These are phyloP conservation scores for Megamerina dolium DNA, from an alignment of 2,888 invertebrate species.

Conservation along the genomic window DNA sequence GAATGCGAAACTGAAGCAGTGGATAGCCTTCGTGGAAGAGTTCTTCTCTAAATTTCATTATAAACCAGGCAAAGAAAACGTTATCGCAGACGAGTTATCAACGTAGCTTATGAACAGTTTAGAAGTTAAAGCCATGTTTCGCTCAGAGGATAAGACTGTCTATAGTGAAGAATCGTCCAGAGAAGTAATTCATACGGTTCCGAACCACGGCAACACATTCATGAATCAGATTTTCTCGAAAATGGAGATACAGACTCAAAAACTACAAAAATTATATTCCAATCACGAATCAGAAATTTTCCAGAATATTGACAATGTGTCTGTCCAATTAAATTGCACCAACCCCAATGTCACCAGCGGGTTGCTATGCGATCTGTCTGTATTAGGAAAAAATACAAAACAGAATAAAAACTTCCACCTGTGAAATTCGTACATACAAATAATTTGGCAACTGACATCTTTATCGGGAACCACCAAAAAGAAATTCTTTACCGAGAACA, in stretches of 20 bases:
- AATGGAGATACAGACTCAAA: not conserved
- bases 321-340: too few species aligned
- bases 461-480: slow-evolving; percentile 1
- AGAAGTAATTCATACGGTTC: not conserved
- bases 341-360: not conserved
- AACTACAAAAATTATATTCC: not conserved
- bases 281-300: not conserved
- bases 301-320: not conserved
- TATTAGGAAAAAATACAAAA: too few species aligned
- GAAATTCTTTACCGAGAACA: slow-evolving; percentile 1
- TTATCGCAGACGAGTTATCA: not conserved
- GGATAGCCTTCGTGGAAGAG: slow-evolving; percentile 12
- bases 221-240: too few species aligned
- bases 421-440: not conserved
- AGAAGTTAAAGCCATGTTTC: too few species aligned
- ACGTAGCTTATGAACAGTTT: not conserved
- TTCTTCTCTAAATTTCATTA: slow-evolving; percentile 1
- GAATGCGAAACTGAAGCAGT: slow-evolving; percentile 15
- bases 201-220: not conserved
- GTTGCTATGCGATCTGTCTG: not conserved
- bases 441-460: slow-evolving; percentile 1
- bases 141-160: not conserved
- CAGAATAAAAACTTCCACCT: not conserved
- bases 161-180: not conserved
- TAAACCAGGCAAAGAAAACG: not conserved